Evolutionary conservation across 2,113 vertebrate genomes (phyloP), one percentile per base, ranked within the genome.

Genomic region (Onychorhynchus coronatus): DNA sequence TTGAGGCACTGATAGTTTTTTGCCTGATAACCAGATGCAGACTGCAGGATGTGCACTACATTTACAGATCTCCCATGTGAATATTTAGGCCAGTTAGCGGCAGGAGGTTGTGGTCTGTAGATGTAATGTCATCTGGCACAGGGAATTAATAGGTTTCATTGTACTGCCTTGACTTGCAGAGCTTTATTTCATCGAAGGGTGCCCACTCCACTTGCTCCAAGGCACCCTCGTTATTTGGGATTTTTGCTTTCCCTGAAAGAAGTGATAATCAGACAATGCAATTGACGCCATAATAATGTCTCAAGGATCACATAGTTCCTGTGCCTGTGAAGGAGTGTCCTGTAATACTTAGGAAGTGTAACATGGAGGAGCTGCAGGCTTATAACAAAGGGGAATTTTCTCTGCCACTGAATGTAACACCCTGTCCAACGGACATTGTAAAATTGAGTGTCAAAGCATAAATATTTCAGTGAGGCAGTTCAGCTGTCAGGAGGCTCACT

Each of bases 81-180:
- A 90, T 95, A 97, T 96, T 97, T 94, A 97, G 96, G 95, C 94
- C 95, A 95, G 92, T 97, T 97, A 97, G 90, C 49, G 3, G 88
- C 86, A 94, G 92, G 95, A 97, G 94, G 83, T 67, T 95, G 82
- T 97, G 97, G 94, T 96, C 96, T 96, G 92, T 86, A 94, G 89
- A 73, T 98, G 97, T 93, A 95, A 93, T 97, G 95, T 98, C 97
- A 96, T 96, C 92, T 98, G 94, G 96, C 95, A 91, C 83, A 88
- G 88, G 72, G 91, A 97, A 78, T 94, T 98, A 98, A 98, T 98
- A 94, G 93, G 77, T 97, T 98, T 97, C 86, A 95, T 98, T 23
- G 11, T 83, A 75, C 75, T 94, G 95, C 91, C 93, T 97, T 97
- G 87, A 94, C 59, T 78, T 82, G 71, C 39, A 70, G 92, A 97